A percentile compares a stretch with the other conserved stretches of the same genome.
These are phyloP conservation scores for Regulus satrapa DNA, from an alignment of 2,113 vertebrate species.

Conservation along the genomic window DNA sequence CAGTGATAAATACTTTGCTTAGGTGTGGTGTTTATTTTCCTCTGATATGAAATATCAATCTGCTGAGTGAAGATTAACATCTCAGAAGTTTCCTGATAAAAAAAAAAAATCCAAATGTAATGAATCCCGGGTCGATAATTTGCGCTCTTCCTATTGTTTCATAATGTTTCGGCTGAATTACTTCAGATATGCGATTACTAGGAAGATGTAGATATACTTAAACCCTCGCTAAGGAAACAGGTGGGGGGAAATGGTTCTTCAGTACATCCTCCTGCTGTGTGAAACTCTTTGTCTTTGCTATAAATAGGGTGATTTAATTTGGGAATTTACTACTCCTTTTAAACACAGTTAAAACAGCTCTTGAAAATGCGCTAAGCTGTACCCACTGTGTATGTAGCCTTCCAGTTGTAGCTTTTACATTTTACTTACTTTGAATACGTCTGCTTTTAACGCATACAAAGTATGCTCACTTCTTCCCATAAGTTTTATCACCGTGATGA, in stretches of 20 bases:
- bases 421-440: not conserved
- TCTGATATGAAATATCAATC: not conserved
- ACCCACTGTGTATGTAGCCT: not conserved
- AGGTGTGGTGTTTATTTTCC: not conserved
- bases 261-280: not conserved
- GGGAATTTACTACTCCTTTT: constrained; percentile 12
- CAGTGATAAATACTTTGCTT: not conserved
- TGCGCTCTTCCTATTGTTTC: not conserved
- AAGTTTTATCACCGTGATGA: constrained; percentile 17
- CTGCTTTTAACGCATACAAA: not conserved
- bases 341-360: not conserved
- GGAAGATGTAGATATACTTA: not conserved
- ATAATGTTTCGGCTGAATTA: not conserved
- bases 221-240: not conserved
- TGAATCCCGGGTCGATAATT: not conserved
- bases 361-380: not conserved
- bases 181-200: not conserved
- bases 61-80: not conserved
- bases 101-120: not conserved
- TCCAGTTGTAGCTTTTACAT: not conserved
- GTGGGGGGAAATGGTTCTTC: not conserved
- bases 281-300: constrained; percentile 29
- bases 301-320: constrained; percentile 20
- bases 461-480: not conserved
- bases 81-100: not conserved